phyloP scores from a whole-genome alignment of 35 echinoderm and acorn worm genomes.

The Chiridota heheva region DNA sequence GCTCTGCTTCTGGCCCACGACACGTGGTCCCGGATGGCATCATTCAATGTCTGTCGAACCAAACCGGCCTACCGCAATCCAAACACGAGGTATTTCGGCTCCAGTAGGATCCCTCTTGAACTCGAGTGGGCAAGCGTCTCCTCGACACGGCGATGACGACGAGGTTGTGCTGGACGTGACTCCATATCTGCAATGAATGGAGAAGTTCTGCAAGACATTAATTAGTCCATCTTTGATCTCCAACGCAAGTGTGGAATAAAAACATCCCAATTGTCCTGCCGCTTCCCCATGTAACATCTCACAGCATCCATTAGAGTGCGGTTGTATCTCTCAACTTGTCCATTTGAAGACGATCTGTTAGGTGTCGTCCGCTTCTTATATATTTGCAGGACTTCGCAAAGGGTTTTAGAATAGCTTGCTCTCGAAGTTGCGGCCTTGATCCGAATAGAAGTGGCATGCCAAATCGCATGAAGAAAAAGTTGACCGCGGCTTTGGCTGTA shows the following conservation, averaged over 20 bases:
- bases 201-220: neutral
- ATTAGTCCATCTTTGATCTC: neutral
- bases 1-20: neutral
- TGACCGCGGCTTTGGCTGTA: too few relatives aligned
- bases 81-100: neutral
- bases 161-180: neutral
- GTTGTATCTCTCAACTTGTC: conserved; percentile 55
- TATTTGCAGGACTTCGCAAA: conserved; percentile 30
- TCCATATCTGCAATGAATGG: neutral
- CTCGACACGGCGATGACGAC: too few relatives aligned
- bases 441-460: conserved; percentile 30
- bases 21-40: neutral
- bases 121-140: neutral
- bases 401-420: conserved; percentile 14
- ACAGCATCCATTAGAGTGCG: conserved; percentile 53
- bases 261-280: conserved; percentile 32
- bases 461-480: conserved; percentile 47
- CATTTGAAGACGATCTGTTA: conserved; percentile 38
- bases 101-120: neutral
- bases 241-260: conserved; percentile 5
- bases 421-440: conserved; percentile 58
- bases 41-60: neutral
- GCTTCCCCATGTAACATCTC: conserved; percentile 31
- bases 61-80: neutral
- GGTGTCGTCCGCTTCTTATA: conserved; percentile 35